Conservation (phyloP, 1,140 invertebrate species). For the Globodera rostochiensis region DNA sequence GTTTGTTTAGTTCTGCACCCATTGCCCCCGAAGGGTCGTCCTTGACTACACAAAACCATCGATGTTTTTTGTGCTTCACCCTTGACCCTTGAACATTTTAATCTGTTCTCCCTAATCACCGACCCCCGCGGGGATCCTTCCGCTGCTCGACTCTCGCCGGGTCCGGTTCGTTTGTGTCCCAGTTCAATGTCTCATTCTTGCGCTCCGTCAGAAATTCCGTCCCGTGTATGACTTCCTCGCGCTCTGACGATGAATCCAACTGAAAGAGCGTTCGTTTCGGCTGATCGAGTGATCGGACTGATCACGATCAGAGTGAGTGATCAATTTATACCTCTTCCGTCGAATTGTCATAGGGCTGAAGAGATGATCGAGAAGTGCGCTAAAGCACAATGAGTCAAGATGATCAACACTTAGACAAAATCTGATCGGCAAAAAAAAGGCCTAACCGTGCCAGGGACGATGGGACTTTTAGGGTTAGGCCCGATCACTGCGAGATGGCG, state of each 20-base stretch:
- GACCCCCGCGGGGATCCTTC: slow-evolving; percentile 4
- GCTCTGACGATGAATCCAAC: slow-evolving; percentile 18
- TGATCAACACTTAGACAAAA: too few relatives aligned
- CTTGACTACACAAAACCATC: too few relatives aligned
- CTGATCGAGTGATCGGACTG: too few relatives aligned
- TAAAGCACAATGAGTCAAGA: too few relatives aligned
- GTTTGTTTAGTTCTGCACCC: too few relatives aligned
- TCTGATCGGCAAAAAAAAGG: too few relatives aligned
- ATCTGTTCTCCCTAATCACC: background rate
- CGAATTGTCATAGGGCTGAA: too few relatives aligned
- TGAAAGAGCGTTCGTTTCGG: too few relatives aligned
- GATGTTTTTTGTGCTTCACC: background rate
- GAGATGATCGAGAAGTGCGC: too few relatives aligned
- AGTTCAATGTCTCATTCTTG: slow-evolving; percentile 8
- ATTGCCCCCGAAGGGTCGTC: too few relatives aligned
- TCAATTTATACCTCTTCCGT: background rate
- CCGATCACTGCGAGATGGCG: slow-evolving; percentile 1
- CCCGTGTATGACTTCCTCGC: slow-evolving; percentile 19
- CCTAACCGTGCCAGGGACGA: background rate
- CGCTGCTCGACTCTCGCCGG: slow-evolving; percentile 3
- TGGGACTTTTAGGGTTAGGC: background rate
- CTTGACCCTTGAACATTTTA: background rate
- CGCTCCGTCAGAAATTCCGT: slow-evolving; percentile 9
- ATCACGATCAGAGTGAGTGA: too few relatives aligned
- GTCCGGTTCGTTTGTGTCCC: slow-evolving; percentile 1